phyloP scores from a whole-genome alignment of 2,113 vertebrate species.

The Festucalex cinctus region DNA sequence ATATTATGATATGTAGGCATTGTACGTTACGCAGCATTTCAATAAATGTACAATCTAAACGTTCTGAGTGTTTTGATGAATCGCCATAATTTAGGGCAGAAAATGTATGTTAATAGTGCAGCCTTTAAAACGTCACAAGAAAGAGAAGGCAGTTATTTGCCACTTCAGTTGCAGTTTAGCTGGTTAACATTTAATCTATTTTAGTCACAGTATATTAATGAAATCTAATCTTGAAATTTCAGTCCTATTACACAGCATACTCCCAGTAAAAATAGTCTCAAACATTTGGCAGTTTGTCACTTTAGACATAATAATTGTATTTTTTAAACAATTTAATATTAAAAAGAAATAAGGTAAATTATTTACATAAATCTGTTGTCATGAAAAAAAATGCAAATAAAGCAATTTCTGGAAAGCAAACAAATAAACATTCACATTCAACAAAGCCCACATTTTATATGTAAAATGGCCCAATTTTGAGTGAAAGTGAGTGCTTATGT shows the following conservation, averaged over 20 bases:
- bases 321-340: neutral
- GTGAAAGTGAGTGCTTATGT: neutral
- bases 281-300: neutral
- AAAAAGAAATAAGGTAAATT: neutral
- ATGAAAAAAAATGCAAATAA: neutral
- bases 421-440: neutral
- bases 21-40: constrained; percentile 53
- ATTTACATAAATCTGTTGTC: neutral
- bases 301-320: neutral
- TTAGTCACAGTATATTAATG: neutral
- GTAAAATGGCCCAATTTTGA: neutral
- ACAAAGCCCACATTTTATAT: neutral
- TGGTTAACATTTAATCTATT: neutral
- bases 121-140: neutral
- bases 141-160: neutral
- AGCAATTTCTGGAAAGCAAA: neutral
- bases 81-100: neutral
- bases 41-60: constrained; percentile 61
- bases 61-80: constrained; percentile 52
- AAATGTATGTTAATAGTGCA: neutral
- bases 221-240: neutral
- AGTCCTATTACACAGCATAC: too few species aligned
- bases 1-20: constrained; percentile 40
- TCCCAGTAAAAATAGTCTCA: neutral
- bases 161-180: neutral